These are phyloP conservation scores for Jordanella pulchra DNA, from an alignment of 2,797 vertebrate species.

Conservation along the genomic window DNA sequence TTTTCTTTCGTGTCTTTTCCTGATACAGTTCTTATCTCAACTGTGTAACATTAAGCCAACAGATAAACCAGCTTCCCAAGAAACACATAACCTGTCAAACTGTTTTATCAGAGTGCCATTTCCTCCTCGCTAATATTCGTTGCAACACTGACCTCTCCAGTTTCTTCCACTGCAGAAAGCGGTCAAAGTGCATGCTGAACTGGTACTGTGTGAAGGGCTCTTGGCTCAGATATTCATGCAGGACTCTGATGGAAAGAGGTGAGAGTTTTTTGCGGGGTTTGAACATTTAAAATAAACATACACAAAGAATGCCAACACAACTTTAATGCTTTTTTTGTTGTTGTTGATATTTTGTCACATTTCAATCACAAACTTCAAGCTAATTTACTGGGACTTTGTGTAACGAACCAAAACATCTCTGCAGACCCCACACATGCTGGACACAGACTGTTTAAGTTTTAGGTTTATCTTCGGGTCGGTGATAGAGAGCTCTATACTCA, in stretches of 20 bases:
- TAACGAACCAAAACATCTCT: too few species aligned
- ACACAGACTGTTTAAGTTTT: too few species aligned
- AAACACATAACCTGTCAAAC: not conserved
- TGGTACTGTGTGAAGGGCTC: constrained; percentile 79
- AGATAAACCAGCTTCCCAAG: not conserved
- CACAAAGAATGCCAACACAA: not conserved
- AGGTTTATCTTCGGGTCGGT: too few species aligned
- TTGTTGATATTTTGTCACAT: not conserved
- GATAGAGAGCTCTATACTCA: too few species aligned
- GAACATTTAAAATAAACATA: not conserved
- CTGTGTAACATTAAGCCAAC: constrained; percentile 3
- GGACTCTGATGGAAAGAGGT: constrained; percentile 56
- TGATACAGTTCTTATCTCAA: not conserved
- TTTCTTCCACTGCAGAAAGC: constrained; percentile 85
- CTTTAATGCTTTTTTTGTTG: not conserved
- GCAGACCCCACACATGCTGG: too few species aligned
- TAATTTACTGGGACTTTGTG: too few species aligned
- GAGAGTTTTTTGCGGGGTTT: not conserved
- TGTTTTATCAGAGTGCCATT: not conserved
- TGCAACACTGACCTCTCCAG: constrained; percentile 78
- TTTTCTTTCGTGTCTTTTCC: not conserved
- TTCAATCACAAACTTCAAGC: not conserved
- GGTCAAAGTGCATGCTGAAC: constrained; percentile 83
- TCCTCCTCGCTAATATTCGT: not conserved
- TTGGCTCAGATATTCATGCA: constrained; percentile 71